Evolutionary conservation across 2,888 invertebrate species (phyloP).

Genomic region (Eupithecia centaureata): DNA sequence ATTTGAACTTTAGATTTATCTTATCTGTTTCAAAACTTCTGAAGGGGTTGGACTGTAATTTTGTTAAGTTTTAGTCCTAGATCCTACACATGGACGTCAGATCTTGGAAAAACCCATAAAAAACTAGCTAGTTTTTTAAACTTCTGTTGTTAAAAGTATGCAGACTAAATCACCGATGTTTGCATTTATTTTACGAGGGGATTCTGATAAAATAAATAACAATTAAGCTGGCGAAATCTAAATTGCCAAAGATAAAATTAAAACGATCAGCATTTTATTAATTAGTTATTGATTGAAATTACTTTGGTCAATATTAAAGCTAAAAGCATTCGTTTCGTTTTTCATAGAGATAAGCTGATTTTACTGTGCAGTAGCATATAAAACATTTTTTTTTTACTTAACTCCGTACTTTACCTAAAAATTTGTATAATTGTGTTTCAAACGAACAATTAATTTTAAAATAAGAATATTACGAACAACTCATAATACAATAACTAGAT

Average conservation of each 20-base stretch:
- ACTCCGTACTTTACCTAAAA: no score
- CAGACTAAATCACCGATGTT: not conserved
- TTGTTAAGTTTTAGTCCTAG: not conserved
- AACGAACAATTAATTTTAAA: no score
- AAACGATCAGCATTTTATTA: constrained; percentile 17
- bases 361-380: not conserved
- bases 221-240: constrained; percentile 15
- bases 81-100: no score
- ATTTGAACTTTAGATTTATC: no score
- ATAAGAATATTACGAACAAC: no score
- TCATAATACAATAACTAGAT: no score
- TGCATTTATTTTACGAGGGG: not conserved
- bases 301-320: not conserved
- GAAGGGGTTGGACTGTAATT: not conserved
- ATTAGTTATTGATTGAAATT: constrained; percentile 15
- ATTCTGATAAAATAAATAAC: constrained; percentile 3
- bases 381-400: no score
- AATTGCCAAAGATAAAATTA: constrained; percentile 25
- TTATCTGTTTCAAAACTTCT: not conserved
- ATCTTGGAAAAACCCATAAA: not conserved
- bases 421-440: not conserved
- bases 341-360: not conserved
- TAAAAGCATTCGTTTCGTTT: not conserved
- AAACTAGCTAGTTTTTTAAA: no score
- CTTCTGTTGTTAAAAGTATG: no score